A percentile compares a stretch with the other conserved stretches of the same genome.
phyloP scores from a whole-genome alignment of 2,113 vertebrate genomes.

The Dicentrarchus labrax region DNA sequence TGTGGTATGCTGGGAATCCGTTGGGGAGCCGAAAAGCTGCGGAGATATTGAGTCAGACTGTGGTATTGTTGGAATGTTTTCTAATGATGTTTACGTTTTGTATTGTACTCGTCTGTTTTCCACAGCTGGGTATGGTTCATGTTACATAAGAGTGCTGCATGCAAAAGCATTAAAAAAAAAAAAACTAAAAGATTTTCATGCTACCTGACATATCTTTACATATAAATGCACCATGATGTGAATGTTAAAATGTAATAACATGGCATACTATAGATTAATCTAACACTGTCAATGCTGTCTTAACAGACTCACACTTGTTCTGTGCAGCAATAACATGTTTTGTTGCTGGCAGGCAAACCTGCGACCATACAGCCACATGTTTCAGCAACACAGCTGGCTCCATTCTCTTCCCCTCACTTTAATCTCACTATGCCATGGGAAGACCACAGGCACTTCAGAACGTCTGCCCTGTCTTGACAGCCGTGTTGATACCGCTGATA shows the following conservation, averaged over 20 bases:
- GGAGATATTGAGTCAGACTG: conserved; percentile 77
- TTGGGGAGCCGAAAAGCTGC: conserved; percentile 62
- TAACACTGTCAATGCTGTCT: conserved; percentile 11
- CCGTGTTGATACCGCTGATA: conserved; percentile 51
- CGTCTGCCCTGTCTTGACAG: conserved; percentile 57
- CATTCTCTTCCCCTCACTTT: conserved; percentile 47
- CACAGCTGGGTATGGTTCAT: conserved; percentile 37
- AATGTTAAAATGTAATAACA: conserved; percentile 13
- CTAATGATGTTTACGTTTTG: conserved; percentile 55
- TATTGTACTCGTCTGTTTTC: conserved; percentile 50
- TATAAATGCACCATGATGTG: not conserved
- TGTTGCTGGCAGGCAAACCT: conserved; percentile 64
- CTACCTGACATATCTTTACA: not conserved
- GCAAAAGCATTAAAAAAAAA: conserved; percentile 6
- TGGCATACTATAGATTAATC: not conserved
- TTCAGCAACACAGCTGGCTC: conserved; percentile 68
- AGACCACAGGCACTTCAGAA: conserved; percentile 57
- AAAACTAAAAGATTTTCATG: not conserved
- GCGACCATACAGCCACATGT: conserved; percentile 59
- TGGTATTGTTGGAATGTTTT: conserved; percentile 81
- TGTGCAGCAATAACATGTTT: conserved; percentile 53
- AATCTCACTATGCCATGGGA: conserved; percentile 59
- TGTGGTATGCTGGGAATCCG: conserved; percentile 80
- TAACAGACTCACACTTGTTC: conserved; percentile 49
- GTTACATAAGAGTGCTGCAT: conserved; percentile 53